These are phyloP conservation scores for Eucriotettix oculatus DNA, from an alignment of 2,888 invertebrate genomes.

Conservation along the genomic window DNA sequence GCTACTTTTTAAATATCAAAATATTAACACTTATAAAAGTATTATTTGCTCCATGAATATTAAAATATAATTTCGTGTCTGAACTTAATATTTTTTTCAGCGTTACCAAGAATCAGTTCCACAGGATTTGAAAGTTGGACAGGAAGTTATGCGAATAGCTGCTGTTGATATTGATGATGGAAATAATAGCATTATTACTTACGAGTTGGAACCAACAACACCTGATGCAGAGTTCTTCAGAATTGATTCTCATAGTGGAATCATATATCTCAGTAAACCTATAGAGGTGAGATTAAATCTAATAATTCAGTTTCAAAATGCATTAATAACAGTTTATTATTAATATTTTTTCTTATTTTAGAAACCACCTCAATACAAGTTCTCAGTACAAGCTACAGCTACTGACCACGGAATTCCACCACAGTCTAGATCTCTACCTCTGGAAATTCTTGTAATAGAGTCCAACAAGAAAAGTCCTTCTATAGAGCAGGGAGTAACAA, in stretches of 20 bases:
- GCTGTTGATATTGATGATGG: slow-evolving; percentile 87
- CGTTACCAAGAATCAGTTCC: slow-evolving; percentile 60
- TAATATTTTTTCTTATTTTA: slow-evolving; percentile 6
- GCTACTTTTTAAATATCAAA: slow-evolving; percentile 1
- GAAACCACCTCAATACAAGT: slow-evolving; percentile 20
- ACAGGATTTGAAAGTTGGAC: slow-evolving; percentile 52
- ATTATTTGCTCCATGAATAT: slow-evolving; percentile 26
- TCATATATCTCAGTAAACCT: slow-evolving; percentile 53
- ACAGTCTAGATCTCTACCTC: slow-evolving; percentile 52
- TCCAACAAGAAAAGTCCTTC: slow-evolving; percentile 72
- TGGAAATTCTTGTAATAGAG: slow-evolving; percentile 71
- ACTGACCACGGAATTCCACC: slow-evolving; percentile 52
- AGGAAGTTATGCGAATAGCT: slow-evolving; percentile 75
- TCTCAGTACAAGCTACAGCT: slow-evolving; percentile 57
- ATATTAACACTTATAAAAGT: not conserved
- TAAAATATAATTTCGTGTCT: slow-evolving; percentile 16
- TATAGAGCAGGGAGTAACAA: not conserved
- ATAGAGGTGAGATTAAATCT: slow-evolving; percentile 33
- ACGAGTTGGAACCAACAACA: slow-evolving; percentile 33
- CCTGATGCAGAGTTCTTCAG: slow-evolving; percentile 50
- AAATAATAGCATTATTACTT: slow-evolving; percentile 71
- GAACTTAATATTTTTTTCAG: slow-evolving; percentile 26
- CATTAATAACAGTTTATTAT: not conserved
- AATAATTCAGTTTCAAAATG: not conserved
- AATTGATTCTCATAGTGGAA: slow-evolving; percentile 68